phyloP scores from a whole-genome alignment of 1,140 invertebrate species.

The Drosophila nigromelanica region DNA sequence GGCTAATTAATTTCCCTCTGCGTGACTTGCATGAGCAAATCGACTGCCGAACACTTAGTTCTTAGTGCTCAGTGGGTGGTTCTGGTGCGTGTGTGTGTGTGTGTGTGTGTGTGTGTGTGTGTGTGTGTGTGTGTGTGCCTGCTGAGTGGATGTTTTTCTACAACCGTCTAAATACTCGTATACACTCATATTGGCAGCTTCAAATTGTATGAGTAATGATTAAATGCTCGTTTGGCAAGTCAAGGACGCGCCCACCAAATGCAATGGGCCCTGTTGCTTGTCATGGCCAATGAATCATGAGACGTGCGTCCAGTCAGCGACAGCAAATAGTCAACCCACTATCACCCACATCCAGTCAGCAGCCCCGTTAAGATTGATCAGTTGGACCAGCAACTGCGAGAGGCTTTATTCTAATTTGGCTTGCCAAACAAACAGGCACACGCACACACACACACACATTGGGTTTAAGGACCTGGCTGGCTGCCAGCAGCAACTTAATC shows the following conservation, averaged over 20 bases:
- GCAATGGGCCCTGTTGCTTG: neutral
- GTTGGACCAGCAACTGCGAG: slow-evolving; percentile 5
- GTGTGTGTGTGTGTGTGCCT: neutral
- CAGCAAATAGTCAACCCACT: neutral
- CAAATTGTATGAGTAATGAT: slow-evolving; percentile 33
- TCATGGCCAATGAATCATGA: slow-evolving; percentile 11
- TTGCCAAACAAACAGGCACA: neutral
- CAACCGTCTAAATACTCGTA: neutral
- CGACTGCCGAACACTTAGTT: neutral
- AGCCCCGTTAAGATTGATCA: slow-evolving; percentile 16
- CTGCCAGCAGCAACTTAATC: slow-evolving; percentile 16
- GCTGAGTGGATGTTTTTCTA: neutral
- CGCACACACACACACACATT: neutral
- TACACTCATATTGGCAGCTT: slow-evolving; percentile 15
- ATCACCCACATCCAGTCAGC: too few species aligned
- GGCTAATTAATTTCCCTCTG: slow-evolving; percentile 72
- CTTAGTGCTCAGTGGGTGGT: neutral
- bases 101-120: neutral
- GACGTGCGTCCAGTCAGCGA: slow-evolving; percentile 1
- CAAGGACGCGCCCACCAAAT: slow-evolving; percentile 10
- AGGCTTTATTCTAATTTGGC: neutral
- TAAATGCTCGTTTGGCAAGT: slow-evolving; percentile 14
- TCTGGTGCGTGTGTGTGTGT: neutral
- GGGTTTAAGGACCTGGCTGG: slow-evolving; percentile 10
- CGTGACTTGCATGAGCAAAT: slow-evolving; percentile 66